Evolutionary conservation across 1,140 invertebrate species (phyloP).

Genomic region (Penaeus japonicus): DNA sequence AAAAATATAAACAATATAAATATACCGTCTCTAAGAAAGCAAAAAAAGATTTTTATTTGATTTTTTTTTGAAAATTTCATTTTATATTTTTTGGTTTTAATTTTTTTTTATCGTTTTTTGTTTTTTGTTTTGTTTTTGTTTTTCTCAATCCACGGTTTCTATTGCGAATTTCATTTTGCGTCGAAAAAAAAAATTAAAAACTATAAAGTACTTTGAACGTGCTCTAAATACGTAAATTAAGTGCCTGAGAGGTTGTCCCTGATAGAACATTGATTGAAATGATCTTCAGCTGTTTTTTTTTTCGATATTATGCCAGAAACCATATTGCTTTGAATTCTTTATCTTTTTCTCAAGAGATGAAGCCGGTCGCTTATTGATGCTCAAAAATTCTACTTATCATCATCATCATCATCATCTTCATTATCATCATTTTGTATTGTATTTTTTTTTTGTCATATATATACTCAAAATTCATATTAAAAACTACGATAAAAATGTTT

Average conservation of each 20-base stretch:
- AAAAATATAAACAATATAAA: not conserved
- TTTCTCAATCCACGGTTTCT: too few relatives aligned
- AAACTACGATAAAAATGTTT: constrained; percentile 52
- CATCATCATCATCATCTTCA: too few relatives aligned
- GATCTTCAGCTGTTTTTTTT: not conserved
- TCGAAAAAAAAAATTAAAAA: not conserved
- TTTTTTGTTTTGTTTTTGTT: too few relatives aligned
- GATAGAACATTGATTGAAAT: constrained; percentile 19
- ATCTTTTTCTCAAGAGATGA: not conserved
- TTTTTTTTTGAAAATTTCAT: not conserved
- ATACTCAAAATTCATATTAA: constrained; percentile 10
- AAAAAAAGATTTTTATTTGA: too few relatives aligned
- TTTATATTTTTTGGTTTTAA: not conserved
- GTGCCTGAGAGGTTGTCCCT: constrained; percentile 50
- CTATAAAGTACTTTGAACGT: constrained; percentile 10
- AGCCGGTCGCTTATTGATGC: not conserved
- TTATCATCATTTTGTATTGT: not conserved
- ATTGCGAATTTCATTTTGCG: not conserved
- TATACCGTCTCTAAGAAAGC: too few relatives aligned
- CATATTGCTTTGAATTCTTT: not conserved
- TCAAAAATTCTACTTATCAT: not conserved
- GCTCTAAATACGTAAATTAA: constrained; percentile 21
- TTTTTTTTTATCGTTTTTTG: too few relatives aligned
- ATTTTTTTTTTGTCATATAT: not conserved
- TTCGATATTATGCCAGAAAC: not conserved